phyloP scores from a whole-genome alignment of 2,113 vertebrate genomes.

The Jacana jacana region DNA sequence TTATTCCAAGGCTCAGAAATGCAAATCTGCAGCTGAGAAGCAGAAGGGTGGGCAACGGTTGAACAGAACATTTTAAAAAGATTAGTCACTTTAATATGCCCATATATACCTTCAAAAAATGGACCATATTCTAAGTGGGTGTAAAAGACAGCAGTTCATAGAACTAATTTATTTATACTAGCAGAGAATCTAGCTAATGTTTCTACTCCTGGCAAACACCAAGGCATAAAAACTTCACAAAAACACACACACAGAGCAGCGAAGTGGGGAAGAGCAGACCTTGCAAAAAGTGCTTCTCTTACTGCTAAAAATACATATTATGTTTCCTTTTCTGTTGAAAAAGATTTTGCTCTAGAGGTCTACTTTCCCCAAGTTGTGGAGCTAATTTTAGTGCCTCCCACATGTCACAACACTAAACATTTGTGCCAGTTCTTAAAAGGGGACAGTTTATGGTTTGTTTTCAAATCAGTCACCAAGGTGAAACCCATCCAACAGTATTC shows the following conservation, averaged over 20 bases:
- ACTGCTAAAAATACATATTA: neutral
- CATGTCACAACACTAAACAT: neutral
- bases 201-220: conserved; percentile 3
- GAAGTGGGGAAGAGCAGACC: neutral
- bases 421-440: neutral
- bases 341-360: neutral
- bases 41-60: neutral
- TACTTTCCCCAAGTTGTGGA: neutral
- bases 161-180: conserved; percentile 19
- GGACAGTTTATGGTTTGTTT: neutral
- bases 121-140: conserved; percentile 18
- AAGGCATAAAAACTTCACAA: neutral
- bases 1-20: neutral
- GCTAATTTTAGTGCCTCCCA: neutral
- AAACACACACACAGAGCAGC: neutral
- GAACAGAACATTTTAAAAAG: neutral
- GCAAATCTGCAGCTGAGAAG: neutral
- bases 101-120: neutral
- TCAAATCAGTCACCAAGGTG: neutral
- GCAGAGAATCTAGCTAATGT: neutral
- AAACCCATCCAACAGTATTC: neutral
- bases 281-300: neutral
- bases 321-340: neutral
- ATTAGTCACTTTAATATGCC: conserved; percentile 40
- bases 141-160: neutral